Conservation (phyloP, 2,113 vertebrate species). For the Crotalus horridus region DNA sequence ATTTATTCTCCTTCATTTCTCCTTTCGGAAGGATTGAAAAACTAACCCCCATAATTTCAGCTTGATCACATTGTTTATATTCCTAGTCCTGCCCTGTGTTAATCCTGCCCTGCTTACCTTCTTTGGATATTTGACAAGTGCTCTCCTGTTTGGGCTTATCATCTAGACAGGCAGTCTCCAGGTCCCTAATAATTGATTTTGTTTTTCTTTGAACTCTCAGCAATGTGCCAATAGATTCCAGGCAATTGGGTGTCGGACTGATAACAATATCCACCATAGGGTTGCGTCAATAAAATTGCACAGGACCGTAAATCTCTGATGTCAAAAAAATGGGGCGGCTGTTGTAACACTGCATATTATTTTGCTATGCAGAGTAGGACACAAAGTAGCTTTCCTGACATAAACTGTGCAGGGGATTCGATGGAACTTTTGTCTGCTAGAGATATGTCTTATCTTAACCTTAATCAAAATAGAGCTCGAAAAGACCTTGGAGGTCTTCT, state of each 20-base stretch:
- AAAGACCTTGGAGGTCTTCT: background rate
- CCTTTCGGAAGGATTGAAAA: background rate
- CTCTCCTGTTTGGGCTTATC: slow-evolving; percentile 15
- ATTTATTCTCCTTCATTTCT: background rate
- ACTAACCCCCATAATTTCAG: background rate
- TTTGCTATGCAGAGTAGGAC: slow-evolving; percentile 2
- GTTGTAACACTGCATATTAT: slow-evolving; percentile 14
- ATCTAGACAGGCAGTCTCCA: slow-evolving; percentile 30
- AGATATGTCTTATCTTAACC: background rate
- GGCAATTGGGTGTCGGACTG: slow-evolving; percentile 31
- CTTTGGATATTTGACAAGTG: slow-evolving; percentile 28
- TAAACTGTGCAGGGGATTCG: background rate
- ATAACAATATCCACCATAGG: slow-evolving; percentile 9
- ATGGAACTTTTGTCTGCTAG: background rate
- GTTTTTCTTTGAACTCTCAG: slow-evolving; percentile 37
- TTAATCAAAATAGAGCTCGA: background rate
- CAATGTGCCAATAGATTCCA: slow-evolving; percentile 35
- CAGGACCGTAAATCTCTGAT: slow-evolving; percentile 3
- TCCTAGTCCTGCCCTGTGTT: background rate
- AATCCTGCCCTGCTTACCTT: slow-evolving; percentile 6
- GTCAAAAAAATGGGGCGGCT: slow-evolving; percentile 28
- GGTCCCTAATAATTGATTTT: slow-evolving; percentile 19
- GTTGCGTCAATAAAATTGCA: background rate
- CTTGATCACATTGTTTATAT: slow-evolving; percentile 5
- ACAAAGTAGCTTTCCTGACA: background rate